These are phyloP conservation scores for Zeuzera pyrina DNA, from an alignment of 2,888 invertebrate genomes.

Conservation along the genomic window DNA sequence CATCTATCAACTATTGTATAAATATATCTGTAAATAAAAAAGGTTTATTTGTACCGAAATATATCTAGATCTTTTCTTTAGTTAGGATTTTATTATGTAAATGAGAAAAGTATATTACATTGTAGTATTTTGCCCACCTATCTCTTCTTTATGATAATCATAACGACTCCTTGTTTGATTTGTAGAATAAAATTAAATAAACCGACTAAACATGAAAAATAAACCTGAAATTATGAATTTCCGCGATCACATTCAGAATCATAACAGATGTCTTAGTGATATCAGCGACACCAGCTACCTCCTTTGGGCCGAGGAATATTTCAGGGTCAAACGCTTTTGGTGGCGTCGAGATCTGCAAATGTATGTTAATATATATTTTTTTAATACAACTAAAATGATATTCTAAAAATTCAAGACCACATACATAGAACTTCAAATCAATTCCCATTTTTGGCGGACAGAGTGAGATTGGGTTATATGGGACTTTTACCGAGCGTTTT, in stretches of 20 bases:
- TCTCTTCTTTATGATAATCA: too few relatives aligned
- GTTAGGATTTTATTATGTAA: too few relatives aligned
- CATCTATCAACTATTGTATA: conserved; percentile 38
- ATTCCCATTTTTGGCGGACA: too few relatives aligned
- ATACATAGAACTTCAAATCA: too few relatives aligned
- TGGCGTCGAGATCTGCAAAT: conserved; percentile 4
- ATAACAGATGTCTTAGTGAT: conserved; percentile 25
- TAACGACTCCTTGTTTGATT: too few relatives aligned
- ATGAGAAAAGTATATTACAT: too few relatives aligned
- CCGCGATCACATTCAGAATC: conserved; percentile 26
- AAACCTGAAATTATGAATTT: conserved; percentile 41
- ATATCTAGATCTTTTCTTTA: too few relatives aligned
- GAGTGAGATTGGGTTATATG: too few relatives aligned
- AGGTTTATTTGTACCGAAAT: too few relatives aligned
- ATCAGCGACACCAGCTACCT: conserved; percentile 22
- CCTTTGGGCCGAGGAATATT: conserved; percentile 18
- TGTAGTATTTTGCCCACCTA: too few relatives aligned
- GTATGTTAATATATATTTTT: neutral
- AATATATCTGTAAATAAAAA: conserved; percentile 26
- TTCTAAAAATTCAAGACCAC: neutral
- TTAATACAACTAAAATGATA: neutral
- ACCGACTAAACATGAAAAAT: too few relatives aligned
- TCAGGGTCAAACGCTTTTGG: conserved; percentile 21
- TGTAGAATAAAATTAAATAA: neutral
- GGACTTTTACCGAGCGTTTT: too few relatives aligned